Percentiles rank a stretch among this genome's conserved stretches.
These are phyloP conservation scores for Dicycla oo DNA, from an alignment of 2,888 invertebrate species.

Conservation along the genomic window DNA sequence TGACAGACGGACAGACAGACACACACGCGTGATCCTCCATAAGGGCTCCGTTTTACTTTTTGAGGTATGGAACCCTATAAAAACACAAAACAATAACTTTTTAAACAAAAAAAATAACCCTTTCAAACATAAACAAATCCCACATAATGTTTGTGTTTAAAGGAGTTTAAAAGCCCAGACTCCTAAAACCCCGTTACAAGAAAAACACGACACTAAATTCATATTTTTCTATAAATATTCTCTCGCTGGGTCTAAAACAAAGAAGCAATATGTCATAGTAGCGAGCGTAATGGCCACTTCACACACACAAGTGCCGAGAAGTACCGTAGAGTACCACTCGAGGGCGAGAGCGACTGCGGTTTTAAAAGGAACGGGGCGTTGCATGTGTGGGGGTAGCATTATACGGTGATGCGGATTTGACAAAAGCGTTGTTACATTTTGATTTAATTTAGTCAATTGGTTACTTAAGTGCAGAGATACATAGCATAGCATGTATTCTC, in stretches of 20 bases:
- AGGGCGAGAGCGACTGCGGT: constrained; percentile 45
- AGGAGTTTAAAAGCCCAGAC: neutral
- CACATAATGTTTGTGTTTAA: neutral
- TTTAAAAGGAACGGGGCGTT: constrained; percentile 46
- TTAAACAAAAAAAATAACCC: neutral
- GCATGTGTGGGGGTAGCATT: constrained; percentile 16
- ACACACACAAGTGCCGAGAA: constrained; percentile 59
- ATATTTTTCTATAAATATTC: constrained; percentile 47
- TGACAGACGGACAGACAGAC: too few relatives aligned
- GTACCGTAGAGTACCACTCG: constrained; percentile 47
- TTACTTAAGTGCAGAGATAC: neutral
- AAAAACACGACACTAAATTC: constrained; percentile 43
- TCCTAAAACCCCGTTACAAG: neutral
- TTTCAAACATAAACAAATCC: neutral
- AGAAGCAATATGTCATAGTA: constrained; percentile 67
- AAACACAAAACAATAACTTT: neutral
- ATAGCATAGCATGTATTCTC: neutral
- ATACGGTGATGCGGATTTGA: constrained; percentile 5
- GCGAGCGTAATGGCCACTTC: constrained; percentile 75
- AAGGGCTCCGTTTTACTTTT: too few relatives aligned
- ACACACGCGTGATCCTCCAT: too few relatives aligned
- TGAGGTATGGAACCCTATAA: neutral
- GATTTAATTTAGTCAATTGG: neutral
- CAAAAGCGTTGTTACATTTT: neutral
- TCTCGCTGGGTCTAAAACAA: constrained; percentile 53